These are phyloP conservation scores for Heptranchias perlo DNA, from an alignment of 2,113 vertebrate genomes.

Conservation along the genomic window DNA sequence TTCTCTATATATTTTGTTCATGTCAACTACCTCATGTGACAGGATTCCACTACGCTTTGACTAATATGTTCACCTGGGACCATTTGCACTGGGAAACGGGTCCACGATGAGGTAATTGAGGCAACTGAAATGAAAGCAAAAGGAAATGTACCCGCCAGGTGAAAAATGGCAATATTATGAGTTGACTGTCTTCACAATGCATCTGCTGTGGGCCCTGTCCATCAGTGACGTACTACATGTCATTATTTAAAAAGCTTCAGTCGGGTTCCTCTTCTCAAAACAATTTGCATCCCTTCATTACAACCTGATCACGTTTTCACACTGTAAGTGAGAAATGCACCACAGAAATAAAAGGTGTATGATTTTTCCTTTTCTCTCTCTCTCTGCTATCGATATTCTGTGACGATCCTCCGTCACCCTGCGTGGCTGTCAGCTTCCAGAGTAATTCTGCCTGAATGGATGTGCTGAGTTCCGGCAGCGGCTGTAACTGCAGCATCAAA, in stretches of 20 bases:
- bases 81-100: neutral
- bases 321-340: neutral
- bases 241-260: neutral
- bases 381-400: neutral
- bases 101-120: neutral
- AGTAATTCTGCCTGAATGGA: neutral
- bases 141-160: neutral
- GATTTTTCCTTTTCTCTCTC: neutral
- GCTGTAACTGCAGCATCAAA: neutral
- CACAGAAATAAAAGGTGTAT: neutral
- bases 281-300: neutral
- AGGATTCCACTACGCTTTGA: neutral
- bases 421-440: neutral
- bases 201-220: neutral
- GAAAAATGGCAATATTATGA: neutral
- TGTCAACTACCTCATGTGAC: neutral
- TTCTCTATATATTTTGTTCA: neutral
- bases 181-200: neutral
- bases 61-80: neutral
- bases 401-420: neutral
- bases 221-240: neutral
- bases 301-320: neutral
- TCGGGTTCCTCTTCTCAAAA: neutral
- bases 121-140: neutral
- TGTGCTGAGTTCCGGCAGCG: neutral